Evolutionary conservation across 2,113 vertebrate species (phyloP), one percentile per base, ranked within the genome.

Genomic region (Condylura cristata): DNA sequence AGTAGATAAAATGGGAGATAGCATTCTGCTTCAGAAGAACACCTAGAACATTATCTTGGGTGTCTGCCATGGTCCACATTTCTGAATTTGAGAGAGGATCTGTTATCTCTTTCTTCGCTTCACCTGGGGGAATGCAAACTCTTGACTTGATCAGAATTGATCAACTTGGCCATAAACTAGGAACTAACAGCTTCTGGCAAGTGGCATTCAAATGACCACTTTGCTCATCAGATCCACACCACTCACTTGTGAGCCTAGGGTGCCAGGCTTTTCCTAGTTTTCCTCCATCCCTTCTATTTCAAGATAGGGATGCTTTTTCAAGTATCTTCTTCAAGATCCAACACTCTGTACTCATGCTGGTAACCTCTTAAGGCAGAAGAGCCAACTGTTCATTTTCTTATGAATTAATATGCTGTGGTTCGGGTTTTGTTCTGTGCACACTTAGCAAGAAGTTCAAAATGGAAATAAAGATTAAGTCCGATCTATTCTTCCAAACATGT

Each of bases 371-470:
- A 84, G 41, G 66, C 41, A 46, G 10, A 46, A 28, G 4, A 58
- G 30, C 37, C 51, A 84, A 46, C 53, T 86, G 1, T 41, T 76
- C 44, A 3, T 82, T 93, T 96, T 85, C 46, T 92, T 76, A 76
- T 72, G 78, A 22, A 22, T 75, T 58, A 81, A 37, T 12, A 26
- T 86, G n/a, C 44, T 60, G 4, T 48, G n/a, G 9, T 72, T 86
- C 86, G 68, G 5, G 16, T 44, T 93, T 94, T 75, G 75, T 65
- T 84, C 82, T 94, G 2, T 48, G 41, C 18, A 53, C 20, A 32
- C 44, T 86, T 66, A 70, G 58, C 60, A 89, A 83, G 65, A 84
- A 51, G 12, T 51, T 61, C 30, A 92, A 82, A 94, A 65, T n/a
- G 60, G 70, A 91, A 37, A 32, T 34, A 14, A 90, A 32, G 12